Base-by-base conservation (phyloP, 1,140 invertebrate species). In the Cotesia typhae region DNA sequence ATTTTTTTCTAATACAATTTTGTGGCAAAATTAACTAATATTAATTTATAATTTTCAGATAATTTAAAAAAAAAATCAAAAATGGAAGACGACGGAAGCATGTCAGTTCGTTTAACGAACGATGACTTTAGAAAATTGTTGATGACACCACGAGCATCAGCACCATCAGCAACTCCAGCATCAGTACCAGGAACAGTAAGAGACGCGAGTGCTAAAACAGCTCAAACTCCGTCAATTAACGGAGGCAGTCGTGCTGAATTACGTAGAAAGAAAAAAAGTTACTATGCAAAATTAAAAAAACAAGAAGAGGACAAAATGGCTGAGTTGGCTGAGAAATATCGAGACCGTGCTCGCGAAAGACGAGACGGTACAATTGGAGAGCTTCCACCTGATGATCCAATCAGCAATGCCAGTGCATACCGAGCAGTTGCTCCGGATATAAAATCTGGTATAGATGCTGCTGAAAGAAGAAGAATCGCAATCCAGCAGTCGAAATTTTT, bases 401-500 rank as follows among this genome's bases (percentile, higher is more conserved):
- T 95, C 74, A 93, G 92, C 36, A 94, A 93, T 52, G 94, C 96
- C 0, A 96, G 96, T 84, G 95, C 94, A 0, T 99, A 98, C 81
- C 88, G 94, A 80, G 97, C 98, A 41, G 97, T 99, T 0, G 97
- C 96, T 1, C 97, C 97, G 1, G 97, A 98, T 88, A 83, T 96
- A 6, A 98, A 98, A 83, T 95, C 95, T 52, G 94, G 94, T 63
- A 90, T 96, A 81, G 97, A 98, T 89, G 96, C 96, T 38, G 97
- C 97, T n/a, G 97, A 99, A 87, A 89, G 96, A 59, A 89, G 98
- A 53, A 91, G 96, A 47, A 95, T 98, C 82, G 92, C 98, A 88
- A 99, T 99, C 83, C 96, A 99, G 86, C 97, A 99, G 85, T 99
- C 98, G 0, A 99, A 99, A 88, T 99, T 97, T 88, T 94, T 99